Evolutionary conservation across 2,888 invertebrate genomes (phyloP).

Genomic region (Drosophila putrida): DNA sequence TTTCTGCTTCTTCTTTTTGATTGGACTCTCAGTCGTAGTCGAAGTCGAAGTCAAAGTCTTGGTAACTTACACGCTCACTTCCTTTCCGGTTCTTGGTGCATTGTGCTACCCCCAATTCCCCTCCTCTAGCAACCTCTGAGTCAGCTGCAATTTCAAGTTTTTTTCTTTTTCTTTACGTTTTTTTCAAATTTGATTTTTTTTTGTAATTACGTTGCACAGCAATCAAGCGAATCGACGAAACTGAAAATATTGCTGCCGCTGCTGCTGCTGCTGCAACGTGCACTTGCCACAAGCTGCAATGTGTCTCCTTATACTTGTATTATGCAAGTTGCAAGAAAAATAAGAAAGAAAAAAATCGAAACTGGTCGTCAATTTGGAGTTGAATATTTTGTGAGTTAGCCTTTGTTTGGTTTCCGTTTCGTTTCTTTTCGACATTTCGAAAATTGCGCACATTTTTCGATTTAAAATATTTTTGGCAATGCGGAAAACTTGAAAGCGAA

Average conservation of each 20-base stretch:
- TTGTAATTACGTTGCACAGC: constrained; percentile 72
- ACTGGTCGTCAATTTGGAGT: constrained; percentile 59
- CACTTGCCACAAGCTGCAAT: neutral
- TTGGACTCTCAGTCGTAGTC: neutral
- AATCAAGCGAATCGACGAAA: constrained; percentile 70
- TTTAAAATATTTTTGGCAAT: constrained; percentile 45
- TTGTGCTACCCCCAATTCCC: constrained; percentile 3
- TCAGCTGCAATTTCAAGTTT: constrained; percentile 77
- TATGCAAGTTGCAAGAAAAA: constrained; percentile 63
- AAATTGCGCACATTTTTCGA: constrained; percentile 19
- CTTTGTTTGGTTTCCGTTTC: constrained; percentile 4
- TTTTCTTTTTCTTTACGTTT: constrained; percentile 23
- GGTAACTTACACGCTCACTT: constrained; percentile 79
- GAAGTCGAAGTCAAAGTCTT: constrained; percentile 73
- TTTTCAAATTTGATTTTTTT: constrained; percentile 58
- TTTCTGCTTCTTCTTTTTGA: constrained; percentile 12
- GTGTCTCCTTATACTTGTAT: constrained; percentile 30
- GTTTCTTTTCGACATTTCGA: neutral
- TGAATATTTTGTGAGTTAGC: constrained; percentile 6
- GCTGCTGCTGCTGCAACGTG: too few species aligned
- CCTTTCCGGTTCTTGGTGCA: constrained; percentile 78
- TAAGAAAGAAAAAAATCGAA: constrained; percentile 51
- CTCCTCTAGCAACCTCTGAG: constrained; percentile 29
- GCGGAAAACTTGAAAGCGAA: constrained; percentile 72
- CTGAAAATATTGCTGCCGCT: constrained; percentile 61